A percentile compares a stretch with the other conserved stretches of the same genome.
Conservation (phyloP, 2,113 vertebrate genomes). For the Sylvia atricapilla region DNA sequence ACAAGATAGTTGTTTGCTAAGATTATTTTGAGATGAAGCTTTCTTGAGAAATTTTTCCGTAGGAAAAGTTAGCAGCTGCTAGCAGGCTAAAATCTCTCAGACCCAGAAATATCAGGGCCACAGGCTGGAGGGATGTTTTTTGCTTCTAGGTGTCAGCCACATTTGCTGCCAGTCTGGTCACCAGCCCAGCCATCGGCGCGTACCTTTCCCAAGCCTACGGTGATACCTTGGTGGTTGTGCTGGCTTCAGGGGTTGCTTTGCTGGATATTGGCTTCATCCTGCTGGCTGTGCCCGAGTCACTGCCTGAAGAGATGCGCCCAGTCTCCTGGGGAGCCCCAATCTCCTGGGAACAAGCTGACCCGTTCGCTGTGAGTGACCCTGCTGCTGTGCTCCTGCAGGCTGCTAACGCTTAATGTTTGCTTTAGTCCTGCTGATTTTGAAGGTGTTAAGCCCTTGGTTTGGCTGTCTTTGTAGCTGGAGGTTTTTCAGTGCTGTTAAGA, state of each 20-base stretch:
- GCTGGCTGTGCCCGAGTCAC: conserved; percentile 87
- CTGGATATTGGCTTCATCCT: conserved; percentile 92
- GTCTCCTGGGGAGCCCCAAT: conserved; percentile 90
- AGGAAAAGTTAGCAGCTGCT: no score
- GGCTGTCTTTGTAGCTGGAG: neutral
- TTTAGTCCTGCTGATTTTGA: neutral
- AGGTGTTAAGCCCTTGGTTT: neutral
- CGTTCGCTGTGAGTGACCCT: conserved; percentile 80
- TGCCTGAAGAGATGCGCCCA: conserved; percentile 91
- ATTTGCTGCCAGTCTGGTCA: conserved; percentile 89
- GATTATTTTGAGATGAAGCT: no score
- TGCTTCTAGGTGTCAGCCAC: conserved; percentile 86
- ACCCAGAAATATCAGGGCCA: no score
- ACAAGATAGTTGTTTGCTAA: no score
- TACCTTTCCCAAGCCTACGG: conserved; percentile 85
- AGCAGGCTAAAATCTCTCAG: no score
- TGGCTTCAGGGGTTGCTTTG: conserved; percentile 86
- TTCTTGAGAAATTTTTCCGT: no score
- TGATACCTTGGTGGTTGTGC: conserved; percentile 86
- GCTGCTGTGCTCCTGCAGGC: neutral
- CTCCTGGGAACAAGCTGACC: conserved; percentile 91
- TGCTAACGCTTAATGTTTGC: neutral
- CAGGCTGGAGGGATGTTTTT: neutral
- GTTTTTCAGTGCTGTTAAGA: neutral
- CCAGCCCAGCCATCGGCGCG: conserved; percentile 88